A percentile compares a stretch with the other conserved stretches of the same genome.
Evolutionary conservation across 2,888 invertebrate genomes (phyloP).

Genomic region (Mythimna lalbum): DNA sequence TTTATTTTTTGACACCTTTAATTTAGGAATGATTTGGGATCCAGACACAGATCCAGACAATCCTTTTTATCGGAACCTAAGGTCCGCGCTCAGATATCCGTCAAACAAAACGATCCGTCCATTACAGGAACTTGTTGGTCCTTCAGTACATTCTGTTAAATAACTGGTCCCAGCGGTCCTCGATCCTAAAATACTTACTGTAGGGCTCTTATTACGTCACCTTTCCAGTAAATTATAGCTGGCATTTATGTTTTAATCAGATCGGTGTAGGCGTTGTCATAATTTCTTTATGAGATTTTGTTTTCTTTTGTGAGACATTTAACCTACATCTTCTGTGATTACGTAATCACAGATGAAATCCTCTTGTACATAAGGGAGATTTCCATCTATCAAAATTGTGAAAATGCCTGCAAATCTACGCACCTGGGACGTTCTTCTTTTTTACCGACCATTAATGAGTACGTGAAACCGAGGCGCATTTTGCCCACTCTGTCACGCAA

Average conservation of each 20-base stretch:
- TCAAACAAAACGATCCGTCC: slow-evolving; percentile 5
- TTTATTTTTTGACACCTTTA: no score
- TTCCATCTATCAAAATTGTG: background rate
- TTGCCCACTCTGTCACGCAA: no score
- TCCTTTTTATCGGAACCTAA: slow-evolving; percentile 16
- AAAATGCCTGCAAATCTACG: background rate
- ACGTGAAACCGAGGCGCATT: no score
- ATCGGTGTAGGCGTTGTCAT: slow-evolving; percentile 11
- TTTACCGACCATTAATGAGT: no score
- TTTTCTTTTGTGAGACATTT: background rate
- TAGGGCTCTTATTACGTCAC: slow-evolving; percentile 29
- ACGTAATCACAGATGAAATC: no score
- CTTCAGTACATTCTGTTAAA: slow-evolving; percentile 12
- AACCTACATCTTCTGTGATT: background rate
- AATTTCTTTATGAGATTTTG: slow-evolving; percentile 13
- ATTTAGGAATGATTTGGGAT: no score
- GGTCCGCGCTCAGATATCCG: slow-evolving; percentile 4
- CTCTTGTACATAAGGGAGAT: background rate
- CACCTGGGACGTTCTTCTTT: no score
- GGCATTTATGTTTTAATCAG: slow-evolving; percentile 55
- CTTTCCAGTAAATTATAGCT: slow-evolving; percentile 43
- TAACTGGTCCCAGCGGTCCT: background rate
- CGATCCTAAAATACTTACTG: slow-evolving; percentile 24
- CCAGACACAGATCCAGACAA: no score
- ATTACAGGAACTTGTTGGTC: background rate